Base-by-base conservation (phyloP, 2,888 invertebrate genomes). In the Agrilus mali region DNA sequence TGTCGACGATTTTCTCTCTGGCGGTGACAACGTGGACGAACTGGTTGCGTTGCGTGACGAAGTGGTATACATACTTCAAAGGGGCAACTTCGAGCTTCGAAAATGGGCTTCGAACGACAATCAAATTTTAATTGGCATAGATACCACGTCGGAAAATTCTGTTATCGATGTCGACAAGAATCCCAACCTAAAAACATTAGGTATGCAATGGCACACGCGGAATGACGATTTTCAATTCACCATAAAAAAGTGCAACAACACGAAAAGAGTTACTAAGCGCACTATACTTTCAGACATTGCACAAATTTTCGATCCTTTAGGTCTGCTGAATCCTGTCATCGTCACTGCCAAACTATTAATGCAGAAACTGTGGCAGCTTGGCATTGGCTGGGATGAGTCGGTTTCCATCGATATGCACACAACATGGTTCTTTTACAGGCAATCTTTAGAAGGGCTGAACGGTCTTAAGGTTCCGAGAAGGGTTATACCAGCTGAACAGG, bases 1-100 rank as follows among this genome's bases (percentile, higher is more conserved):
- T 33, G 53, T 63, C 10, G 59, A 62, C 40, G 59, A 61, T 45
- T 41, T 55, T 1, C 37, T 57, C 15, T 40, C 49, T 12, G 57
- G 56, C 10, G 47, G 46, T 2, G 17, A 43, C 14, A 45, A 50
- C 10, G 12, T 49, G 1, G 47, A 47, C 7, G 36, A 54, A 38
- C 52, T 53, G 1, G 14, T 46, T 7, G 7, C 43, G 20, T 13
- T 50, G 3, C 43, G 50, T 38, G 3, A 43, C 3, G 37, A 51
- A 33, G 27, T 55, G 4, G 37, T 39, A n/a, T 14, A 37, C 8
- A 17, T 52, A 7, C 33, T 53, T 7, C 14, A 8, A 3, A 36
- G 33, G 7, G 50, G 44, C 13, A 43, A 49, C 5, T 50, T 57
- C 20, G 31, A 38, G n/a, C 41, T 57, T 7, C 38, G 48, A 3